Conservation (phyloP, 2,797 vertebrate genomes). For the Phalloptychus januarius region DNA sequence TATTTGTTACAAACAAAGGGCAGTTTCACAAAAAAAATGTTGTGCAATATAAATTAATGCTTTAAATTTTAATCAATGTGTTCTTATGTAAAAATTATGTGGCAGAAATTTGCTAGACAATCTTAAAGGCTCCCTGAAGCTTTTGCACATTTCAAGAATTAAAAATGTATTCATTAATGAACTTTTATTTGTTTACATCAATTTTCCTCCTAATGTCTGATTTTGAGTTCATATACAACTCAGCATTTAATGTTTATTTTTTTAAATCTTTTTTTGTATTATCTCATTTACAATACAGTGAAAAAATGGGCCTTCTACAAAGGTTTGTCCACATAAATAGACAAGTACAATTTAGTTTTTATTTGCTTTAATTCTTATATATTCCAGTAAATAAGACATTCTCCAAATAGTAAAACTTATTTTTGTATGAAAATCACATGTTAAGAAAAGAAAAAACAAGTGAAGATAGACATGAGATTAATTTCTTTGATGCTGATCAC, state of each 20-base stretch:
- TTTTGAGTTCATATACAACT: slow-evolving; percentile 55
- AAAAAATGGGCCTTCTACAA: slow-evolving; percentile 79
- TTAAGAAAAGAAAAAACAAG: not conserved
- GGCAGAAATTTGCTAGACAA: not conserved
- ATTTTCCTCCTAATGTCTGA: not conserved
- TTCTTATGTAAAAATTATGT: not conserved
- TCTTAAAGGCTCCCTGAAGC: not conserved
- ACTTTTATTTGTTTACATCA: not conserved
- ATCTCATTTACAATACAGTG: slow-evolving; percentile 78
- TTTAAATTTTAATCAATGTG: slow-evolving; percentile 1
- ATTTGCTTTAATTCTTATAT: slow-evolving; percentile 15
- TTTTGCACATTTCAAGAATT: not conserved
- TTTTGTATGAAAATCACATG: not conserved
- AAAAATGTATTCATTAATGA: too few species aligned
- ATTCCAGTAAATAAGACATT: not conserved
- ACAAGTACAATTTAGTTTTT: slow-evolving; percentile 18
- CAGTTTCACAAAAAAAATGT: not conserved
- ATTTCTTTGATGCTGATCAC: slow-evolving; percentile 1
- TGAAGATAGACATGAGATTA: not conserved
- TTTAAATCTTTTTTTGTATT: slow-evolving; percentile 26
- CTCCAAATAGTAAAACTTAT: not conserved
- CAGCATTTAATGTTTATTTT: slow-evolving; percentile 51
- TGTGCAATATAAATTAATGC: not conserved
- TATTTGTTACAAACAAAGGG: not conserved
- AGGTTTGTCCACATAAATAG: slow-evolving; percentile 33